phyloP scores from a whole-genome alignment of 64 coral and sea anemone species.

The Dendrophyllia cribrosa region DNA sequence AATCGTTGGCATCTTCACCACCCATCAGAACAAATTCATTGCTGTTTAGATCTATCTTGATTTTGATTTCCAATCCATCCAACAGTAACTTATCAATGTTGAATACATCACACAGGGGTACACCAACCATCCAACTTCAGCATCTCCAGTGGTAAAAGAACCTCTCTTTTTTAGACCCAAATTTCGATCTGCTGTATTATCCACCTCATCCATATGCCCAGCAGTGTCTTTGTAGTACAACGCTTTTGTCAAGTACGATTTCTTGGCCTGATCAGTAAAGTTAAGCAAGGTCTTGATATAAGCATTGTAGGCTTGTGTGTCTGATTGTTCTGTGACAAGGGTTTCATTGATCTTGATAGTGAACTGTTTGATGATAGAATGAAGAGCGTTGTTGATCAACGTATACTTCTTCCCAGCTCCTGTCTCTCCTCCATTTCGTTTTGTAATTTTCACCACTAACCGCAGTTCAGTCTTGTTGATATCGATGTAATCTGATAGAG shows the following conservation, averaged over 20 bases:
- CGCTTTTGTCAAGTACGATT: conserved; percentile 20
- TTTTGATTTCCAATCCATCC: conserved; percentile 11
- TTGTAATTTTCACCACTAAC: too few relatives aligned
- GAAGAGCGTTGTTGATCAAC: conserved; percentile 43
- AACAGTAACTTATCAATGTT: conserved; percentile 25
- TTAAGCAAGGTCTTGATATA: conserved; percentile 56
- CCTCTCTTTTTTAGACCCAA: not conserved
- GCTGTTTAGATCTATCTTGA: conserved; percentile 5
- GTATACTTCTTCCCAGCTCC: not conserved
- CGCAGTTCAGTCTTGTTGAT: too few relatives aligned
- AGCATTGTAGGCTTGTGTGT: conserved; percentile 9
- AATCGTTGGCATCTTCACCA: not conserved
- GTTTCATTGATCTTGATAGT: conserved; percentile 68
- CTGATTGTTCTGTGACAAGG: conserved; percentile 15
- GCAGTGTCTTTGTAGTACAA: conserved; percentile 49
- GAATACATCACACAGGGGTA: conserved; percentile 63
- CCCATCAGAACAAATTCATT: not conserved
- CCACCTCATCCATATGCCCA: conserved; percentile 27
- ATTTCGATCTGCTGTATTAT: not conserved
- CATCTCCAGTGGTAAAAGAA: too few relatives aligned
- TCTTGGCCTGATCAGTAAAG: conserved; percentile 41
- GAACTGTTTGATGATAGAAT: conserved; percentile 66
- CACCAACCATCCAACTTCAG: conserved; percentile 5
- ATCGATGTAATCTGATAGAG: too few relatives aligned
- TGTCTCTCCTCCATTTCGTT: not conserved